Percentiles rank a stretch among this genome's conserved stretches.
These are phyloP conservation scores for Drosophila saltans DNA, from an alignment of 1,140 invertebrate genomes.

Conservation along the genomic window DNA sequence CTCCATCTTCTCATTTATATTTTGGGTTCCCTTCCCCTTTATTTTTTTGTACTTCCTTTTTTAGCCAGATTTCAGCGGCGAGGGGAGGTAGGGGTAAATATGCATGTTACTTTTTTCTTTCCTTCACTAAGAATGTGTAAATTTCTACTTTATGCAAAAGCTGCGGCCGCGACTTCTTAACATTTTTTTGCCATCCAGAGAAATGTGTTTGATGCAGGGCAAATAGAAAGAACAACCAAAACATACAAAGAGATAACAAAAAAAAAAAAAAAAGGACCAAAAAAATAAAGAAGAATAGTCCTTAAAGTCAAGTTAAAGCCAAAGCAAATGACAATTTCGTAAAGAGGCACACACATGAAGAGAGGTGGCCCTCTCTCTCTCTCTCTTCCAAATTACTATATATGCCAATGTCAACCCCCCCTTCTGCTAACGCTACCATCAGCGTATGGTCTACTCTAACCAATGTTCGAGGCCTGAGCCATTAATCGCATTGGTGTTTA, in stretches of 20 bases:
- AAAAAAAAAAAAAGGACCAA: not conserved
- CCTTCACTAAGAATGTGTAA: conserved; percentile 80
- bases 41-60: conserved; percentile 10
- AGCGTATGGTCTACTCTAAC: too few relatives aligned
- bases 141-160: conserved; percentile 77
- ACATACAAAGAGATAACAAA: not conserved
- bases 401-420: not conserved
- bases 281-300: not conserved
- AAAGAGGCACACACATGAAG: not conserved
- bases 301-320: conserved; percentile 7
- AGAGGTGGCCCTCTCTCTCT: not conserved
- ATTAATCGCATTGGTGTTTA: conserved; percentile 83
- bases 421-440: not conserved
- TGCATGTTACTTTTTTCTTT: conserved; percentile 46
- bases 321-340: not conserved
- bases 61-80: conserved; percentile 40
- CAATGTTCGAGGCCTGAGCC: conserved; percentile 42
- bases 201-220: conserved; percentile 11
- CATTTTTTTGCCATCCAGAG: conserved; percentile 36
- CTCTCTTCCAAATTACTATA: not conserved
- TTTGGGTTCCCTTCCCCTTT: conserved; percentile 28
- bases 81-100: not conserved
- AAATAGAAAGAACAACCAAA: conserved; percentile 7
- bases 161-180: conserved; percentile 73
- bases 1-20: conserved; percentile 32